Conservation (phyloP, 2,888 invertebrate genomes). For the Microplitis deprimator region DNA sequence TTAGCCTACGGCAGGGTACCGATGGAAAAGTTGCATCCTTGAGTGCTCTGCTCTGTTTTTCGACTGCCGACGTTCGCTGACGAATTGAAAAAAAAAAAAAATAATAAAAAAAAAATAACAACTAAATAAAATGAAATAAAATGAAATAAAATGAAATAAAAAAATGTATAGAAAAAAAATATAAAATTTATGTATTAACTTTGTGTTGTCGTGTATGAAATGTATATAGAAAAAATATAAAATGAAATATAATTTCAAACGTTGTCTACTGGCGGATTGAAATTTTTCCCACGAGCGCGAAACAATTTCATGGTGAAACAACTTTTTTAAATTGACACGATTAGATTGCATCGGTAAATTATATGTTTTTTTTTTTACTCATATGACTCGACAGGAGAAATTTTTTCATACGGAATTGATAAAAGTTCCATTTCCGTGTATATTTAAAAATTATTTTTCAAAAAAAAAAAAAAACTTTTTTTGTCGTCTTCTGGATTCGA, state of each 20-base stretch:
- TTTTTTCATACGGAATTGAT: neutral
- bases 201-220: neutral
- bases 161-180: constrained; percentile 11
- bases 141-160: constrained; percentile 18
- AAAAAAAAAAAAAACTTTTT: no score
- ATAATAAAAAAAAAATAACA: constrained; percentile 24
- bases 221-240: constrained; percentile 27
- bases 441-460: no score
- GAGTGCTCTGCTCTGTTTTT: constrained; percentile 68
- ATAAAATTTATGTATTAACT: neutral
- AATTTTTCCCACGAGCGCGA: constrained; percentile 34
- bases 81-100: constrained; percentile 52
- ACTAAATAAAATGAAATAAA: constrained; percentile 24
- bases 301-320: constrained; percentile 42
- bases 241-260: constrained; percentile 47
- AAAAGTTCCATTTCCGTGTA: no score
- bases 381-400: constrained; percentile 9
- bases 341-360: constrained; percentile 38
- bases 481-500: no score
- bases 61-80: constrained; percentile 53
- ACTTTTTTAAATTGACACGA: constrained; percentile 40
- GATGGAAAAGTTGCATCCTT: constrained; percentile 70
- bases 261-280: constrained; percentile 36
- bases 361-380: constrained; percentile 35
- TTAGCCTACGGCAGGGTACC: constrained; percentile 65